A percentile compares a stretch with the other conserved stretches of the same genome.
phyloP scores from a whole-genome alignment of 2,113 vertebrate species.

The Oryzias javanicus region DNA sequence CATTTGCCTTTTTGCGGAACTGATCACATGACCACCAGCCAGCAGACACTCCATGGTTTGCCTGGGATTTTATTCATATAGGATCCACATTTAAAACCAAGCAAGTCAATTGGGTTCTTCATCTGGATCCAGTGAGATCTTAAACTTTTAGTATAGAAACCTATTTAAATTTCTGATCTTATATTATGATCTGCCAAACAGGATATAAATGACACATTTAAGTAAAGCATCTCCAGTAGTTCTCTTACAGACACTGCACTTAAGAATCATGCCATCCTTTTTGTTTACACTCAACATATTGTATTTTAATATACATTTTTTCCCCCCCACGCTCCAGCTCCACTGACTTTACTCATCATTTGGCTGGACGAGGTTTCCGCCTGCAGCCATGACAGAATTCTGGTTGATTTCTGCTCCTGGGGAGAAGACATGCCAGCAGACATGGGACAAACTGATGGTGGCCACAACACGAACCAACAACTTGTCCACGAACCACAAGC shows the following conservation, averaged over 20 bases:
- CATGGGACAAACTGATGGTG: slow-evolving; percentile 94
- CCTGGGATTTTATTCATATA: too few species aligned
- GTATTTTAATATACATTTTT: background rate
- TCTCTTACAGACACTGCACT: background rate
- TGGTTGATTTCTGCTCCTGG: slow-evolving; percentile 99
- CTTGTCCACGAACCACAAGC: slow-evolving; percentile 91
- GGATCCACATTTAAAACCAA: too few species aligned
- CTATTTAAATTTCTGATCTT: too few species aligned
- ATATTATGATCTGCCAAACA: too few species aligned
- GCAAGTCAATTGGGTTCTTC: too few species aligned
- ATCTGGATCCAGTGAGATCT: too few species aligned
- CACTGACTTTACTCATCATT: slow-evolving; percentile 29
- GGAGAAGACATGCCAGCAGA: slow-evolving; percentile 98
- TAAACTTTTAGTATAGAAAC: too few species aligned
- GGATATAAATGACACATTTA: too few species aligned
- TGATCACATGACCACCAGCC: slow-evolving; percentile 64
- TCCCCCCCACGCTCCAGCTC: background rate
- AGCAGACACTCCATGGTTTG: slow-evolving; percentile 27
- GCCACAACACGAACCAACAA: slow-evolving; percentile 91
- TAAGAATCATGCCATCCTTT: too few species aligned
- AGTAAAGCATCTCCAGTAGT: background rate
- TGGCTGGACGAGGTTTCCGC: slow-evolving; percentile 9
- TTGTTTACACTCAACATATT: too few species aligned
- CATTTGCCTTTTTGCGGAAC: slow-evolving; percentile 3
- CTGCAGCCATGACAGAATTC: slow-evolving; percentile 92